phyloP scores from a whole-genome alignment of 2,113 vertebrate genomes.

The Ursus arctos region DNA sequence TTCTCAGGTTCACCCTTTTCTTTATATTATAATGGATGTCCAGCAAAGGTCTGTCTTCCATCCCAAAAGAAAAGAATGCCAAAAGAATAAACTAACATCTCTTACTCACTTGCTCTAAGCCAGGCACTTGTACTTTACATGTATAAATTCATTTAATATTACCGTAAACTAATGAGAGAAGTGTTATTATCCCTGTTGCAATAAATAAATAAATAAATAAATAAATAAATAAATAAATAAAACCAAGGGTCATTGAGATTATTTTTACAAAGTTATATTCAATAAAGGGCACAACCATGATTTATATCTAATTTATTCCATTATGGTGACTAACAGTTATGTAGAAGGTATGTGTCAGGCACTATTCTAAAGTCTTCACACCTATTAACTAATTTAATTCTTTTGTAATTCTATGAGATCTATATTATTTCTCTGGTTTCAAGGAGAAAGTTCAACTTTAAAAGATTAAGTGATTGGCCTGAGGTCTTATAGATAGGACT shows the following conservation, averaged over 20 bases:
- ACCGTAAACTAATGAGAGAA: not conserved
- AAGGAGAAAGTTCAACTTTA: not conserved
- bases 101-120: not conserved
- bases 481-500: not conserved
- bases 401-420: not conserved
- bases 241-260: not conserved
- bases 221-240: not conserved
- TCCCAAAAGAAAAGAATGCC: not conserved
- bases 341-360: not conserved
- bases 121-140: not conserved
- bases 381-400: not conserved
- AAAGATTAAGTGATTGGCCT: not conserved
- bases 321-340: not conserved
- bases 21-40: not conserved
- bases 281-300: not conserved
- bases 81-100: not conserved
- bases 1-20: not conserved
- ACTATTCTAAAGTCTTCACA: not conserved
- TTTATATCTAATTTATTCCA: not conserved
- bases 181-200: not conserved
- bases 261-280: not conserved
- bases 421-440: not conserved
- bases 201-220: not conserved
- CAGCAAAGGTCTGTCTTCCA: not conserved
- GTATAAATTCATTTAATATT: not conserved